Evolutionary conservation across 2,888 invertebrate species (phyloP).

Genomic region (Drosophila antonietae): DNA sequence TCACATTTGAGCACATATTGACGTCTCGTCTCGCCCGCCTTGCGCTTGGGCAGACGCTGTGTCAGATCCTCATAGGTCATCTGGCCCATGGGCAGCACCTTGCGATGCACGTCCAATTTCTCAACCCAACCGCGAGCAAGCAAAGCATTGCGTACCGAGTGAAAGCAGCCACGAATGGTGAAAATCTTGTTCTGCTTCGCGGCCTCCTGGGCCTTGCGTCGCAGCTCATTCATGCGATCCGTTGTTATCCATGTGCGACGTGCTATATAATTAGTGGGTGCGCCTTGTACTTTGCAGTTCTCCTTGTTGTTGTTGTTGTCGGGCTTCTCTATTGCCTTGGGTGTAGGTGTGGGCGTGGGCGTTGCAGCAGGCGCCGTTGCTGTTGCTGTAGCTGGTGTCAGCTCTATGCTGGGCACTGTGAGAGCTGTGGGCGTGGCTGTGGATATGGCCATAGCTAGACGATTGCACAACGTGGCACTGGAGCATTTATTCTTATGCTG

Average conservation of each 20-base stretch:
- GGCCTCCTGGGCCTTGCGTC: slow-evolving; percentile 88
- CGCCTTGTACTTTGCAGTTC: slow-evolving; percentile 50
- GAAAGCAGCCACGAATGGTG: slow-evolving; percentile 90
- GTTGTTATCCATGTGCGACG: slow-evolving; percentile 86
- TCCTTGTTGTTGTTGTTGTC: slow-evolving; percentile 37
- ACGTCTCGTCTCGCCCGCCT: slow-evolving; percentile 84
- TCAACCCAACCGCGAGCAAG: slow-evolving; percentile 89
- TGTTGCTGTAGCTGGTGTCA: slow-evolving; percentile 49
- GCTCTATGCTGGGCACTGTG: slow-evolving; percentile 64
- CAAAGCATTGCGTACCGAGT: slow-evolving; percentile 89
- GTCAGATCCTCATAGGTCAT: slow-evolving; percentile 83
- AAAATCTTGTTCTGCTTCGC: slow-evolving; percentile 88
- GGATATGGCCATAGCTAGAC: slow-evolving; percentile 25
- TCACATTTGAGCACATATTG: slow-evolving; percentile 88
- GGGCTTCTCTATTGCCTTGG: slow-evolving; percentile 6
- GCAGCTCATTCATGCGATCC: slow-evolving; percentile 88
- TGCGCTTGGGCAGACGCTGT: slow-evolving; percentile 82
- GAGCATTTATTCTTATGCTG: slow-evolving; percentile 49
- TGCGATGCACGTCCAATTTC: slow-evolving; percentile 83
- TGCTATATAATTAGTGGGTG: slow-evolving; percentile 78
- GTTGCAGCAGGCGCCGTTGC: not conserved
- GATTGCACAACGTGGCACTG: slow-evolving; percentile 59
- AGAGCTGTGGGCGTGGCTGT: slow-evolving; percentile 41
- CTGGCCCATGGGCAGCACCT: slow-evolving; percentile 75
- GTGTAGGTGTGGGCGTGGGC: not conserved